Evolutionary conservation across 2,797 vertebrate genomes (phyloP), one percentile per base, ranked within the genome.

Genomic region (Rhyacichthys aspro): DNA sequence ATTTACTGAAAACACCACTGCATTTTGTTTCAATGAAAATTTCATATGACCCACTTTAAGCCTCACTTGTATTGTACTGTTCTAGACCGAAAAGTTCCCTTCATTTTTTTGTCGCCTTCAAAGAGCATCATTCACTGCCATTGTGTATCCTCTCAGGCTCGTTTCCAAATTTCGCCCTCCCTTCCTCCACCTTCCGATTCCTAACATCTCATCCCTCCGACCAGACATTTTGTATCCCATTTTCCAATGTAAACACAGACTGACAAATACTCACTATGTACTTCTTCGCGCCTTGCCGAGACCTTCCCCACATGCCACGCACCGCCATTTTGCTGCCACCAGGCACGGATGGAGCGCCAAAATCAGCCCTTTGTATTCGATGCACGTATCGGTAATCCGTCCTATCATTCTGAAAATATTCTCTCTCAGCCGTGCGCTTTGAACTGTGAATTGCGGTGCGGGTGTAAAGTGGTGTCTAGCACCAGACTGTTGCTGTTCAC

Each of bases 401-500:
- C 57, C 49, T 42, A 62, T 77, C 74, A 19, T 67, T 54, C 62
- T 41, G 37, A n/a, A 59, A 76, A 81, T 77, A 72, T 75, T 78
- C 74, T 73, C 65, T 69, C 59, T 34, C 70, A 63, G 71, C 17
- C 58, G 41, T 46, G 55, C 59, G 68, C 79, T 86, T 86, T 85
- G 81, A 79, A 81, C 79, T 78, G 70, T 63, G 79, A 77, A 74
- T 76, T 78, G 80, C 77, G 59, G 78, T 11, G 1, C 49, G 79
- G 82, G 85, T 76, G 83, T 80, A 85, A 86, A 85, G 67, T 66
- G 73, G 71, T 61, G 85, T 87, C 82, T 86, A 83, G 83, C 70
- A 74, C 84, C 86, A 85, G 85, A 88, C 88, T 86, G 85, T 83
- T 85, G 86, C 82, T 84, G 84, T 88, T 91, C 81, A 86, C 87